These are phyloP conservation scores for Ectobius pallidus DNA, from an alignment of 2,888 invertebrate genomes.

Conservation along the genomic window DNA sequence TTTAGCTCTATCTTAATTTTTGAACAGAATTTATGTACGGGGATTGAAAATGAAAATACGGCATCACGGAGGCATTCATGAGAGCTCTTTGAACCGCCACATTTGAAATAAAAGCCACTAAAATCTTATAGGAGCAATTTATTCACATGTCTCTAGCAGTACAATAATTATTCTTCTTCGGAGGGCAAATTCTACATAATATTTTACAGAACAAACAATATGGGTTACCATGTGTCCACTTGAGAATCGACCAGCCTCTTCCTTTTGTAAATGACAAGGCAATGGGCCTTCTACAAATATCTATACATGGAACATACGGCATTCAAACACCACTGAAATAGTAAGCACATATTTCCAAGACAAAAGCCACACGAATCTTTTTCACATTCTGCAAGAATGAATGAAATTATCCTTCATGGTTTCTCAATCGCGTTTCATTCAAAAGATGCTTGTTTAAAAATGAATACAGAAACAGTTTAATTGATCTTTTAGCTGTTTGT, in stretches of 20 bases:
- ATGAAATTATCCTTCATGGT: too few species aligned
- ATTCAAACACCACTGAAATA: neutral
- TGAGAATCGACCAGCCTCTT: neutral
- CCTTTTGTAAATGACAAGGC: slow-evolving; percentile 10
- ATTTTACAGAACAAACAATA: neutral
- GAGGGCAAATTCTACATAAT: slow-evolving; percentile 11
- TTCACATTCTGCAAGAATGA: too few species aligned
- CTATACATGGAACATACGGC: slow-evolving; percentile 13
- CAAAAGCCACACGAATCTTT: too few species aligned
- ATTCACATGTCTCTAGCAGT: slow-evolving; percentile 13
- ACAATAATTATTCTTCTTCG: slow-evolving; percentile 10
- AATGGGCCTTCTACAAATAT: slow-evolving; percentile 3
- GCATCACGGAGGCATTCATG: neutral
- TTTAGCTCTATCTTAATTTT: neutral
- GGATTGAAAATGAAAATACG: neutral
- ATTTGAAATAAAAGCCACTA: slow-evolving; percentile 13
- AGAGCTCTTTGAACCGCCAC: neutral
- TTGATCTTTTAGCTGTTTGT: too few species aligned
- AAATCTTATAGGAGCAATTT: neutral
- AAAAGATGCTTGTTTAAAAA: too few species aligned
- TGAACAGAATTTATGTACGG: neutral
- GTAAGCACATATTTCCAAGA: neutral
- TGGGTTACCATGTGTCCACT: slow-evolving; percentile 7
- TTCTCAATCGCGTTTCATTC: too few species aligned
- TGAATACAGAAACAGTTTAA: too few species aligned